A percentile compares a stretch with the other conserved stretches of the same genome.
Conservation (phyloP, 1,140 invertebrate species). For the Lepidurus couesii region DNA sequence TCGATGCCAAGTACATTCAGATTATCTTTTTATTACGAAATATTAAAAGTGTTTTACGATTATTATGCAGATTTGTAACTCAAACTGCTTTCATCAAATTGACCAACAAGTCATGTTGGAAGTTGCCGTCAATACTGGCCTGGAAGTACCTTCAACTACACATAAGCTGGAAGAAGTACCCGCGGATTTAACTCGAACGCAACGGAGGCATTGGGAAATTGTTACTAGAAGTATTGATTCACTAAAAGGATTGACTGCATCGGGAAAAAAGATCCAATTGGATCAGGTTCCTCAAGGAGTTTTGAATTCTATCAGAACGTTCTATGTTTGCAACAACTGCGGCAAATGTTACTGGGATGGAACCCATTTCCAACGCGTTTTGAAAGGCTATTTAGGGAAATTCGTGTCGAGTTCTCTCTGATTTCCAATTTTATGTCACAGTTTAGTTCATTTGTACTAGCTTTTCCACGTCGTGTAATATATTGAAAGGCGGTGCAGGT, state of each 20-base stretch:
- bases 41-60: background rate
- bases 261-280: constrained; percentile 49
- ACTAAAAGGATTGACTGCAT: constrained; percentile 44
- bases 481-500: constrained; percentile 5
- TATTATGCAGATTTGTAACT: constrained; percentile 50
- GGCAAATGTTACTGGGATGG: constrained; percentile 63
- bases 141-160: constrained; percentile 28
- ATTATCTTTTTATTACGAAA: constrained; percentile 30
- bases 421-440: background rate
- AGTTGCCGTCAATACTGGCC: constrained; percentile 38
- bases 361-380: constrained; percentile 49
- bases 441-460: background rate
- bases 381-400: constrained; percentile 39
- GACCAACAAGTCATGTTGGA: constrained; percentile 46
- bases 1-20: constrained; percentile 54
- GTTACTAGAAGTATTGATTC: constrained; percentile 44
- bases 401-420: background rate
- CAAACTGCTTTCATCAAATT: constrained; percentile 51
- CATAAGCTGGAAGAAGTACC: constrained; percentile 23
- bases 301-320: constrained; percentile 48
- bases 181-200: background rate
- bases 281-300: constrained; percentile 48
- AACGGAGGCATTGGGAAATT: constrained; percentile 38
- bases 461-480: background rate
- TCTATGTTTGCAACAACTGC: constrained; percentile 58